A percentile compares a stretch with the other conserved stretches of the same genome.
Conservation (phyloP, 2,888 invertebrate genomes). For the Stenichneumon culpator region DNA sequence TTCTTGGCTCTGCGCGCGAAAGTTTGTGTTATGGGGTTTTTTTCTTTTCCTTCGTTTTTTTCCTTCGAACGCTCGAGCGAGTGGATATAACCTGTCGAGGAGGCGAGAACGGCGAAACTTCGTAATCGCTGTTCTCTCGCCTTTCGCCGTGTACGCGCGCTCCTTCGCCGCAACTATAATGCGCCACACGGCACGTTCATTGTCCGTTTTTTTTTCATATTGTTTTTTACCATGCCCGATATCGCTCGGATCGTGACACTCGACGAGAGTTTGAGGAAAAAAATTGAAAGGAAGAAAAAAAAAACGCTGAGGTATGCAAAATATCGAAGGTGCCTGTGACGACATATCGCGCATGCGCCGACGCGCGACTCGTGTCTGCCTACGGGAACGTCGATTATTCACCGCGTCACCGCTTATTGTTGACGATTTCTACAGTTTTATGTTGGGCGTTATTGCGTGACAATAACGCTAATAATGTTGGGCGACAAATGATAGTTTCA, state of each 20-base stretch:
- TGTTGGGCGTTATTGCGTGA: neutral
- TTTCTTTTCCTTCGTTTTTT: neutral
- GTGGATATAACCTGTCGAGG: conserved; percentile 25
- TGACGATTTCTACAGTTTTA: neutral
- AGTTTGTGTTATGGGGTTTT: conserved; percentile 63
- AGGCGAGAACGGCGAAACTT: conserved; percentile 2
- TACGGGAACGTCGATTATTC: neutral
- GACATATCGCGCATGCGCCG: neutral
- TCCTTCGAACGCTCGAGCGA: neutral
- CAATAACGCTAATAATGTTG: neutral
- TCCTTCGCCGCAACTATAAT: conserved; percentile 36
- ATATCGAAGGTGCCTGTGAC: conserved; percentile 33
- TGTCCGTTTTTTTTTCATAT: conserved; percentile 22
- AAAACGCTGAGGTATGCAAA: conserved; percentile 54
- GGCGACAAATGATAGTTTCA: neutral
- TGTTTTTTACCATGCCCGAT: conserved; percentile 42
- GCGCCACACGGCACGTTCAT: conserved; percentile 57
- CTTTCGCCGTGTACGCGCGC: conserved; percentile 46
- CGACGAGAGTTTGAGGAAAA: conserved; percentile 24
- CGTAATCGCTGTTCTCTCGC: conserved; percentile 44
- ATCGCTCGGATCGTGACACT: conserved; percentile 54
- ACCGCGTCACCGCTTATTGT: conserved; percentile 3
- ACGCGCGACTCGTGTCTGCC: neutral
- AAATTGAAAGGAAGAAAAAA: conserved; percentile 38
- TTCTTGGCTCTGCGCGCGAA: conserved; percentile 23